Base-by-base conservation (phyloP, 53 echinoderm and acorn worm genomes). In the Mesocentrotus franciscanus region DNA sequence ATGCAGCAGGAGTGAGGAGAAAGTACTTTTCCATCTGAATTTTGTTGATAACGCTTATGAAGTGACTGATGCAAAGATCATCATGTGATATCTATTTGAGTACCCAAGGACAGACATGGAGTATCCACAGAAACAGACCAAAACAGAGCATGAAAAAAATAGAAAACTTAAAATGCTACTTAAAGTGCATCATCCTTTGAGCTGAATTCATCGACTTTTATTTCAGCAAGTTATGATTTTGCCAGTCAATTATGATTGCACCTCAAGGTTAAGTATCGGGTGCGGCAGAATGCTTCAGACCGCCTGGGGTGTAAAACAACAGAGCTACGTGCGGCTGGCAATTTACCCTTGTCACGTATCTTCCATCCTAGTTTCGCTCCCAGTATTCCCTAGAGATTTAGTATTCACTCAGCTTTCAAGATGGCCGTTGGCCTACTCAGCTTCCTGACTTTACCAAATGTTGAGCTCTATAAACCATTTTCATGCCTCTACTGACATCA, bases 141-240 rank as follows among this genome's bases (percentile, higher is more conserved):
- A 57, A 87, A 87, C 87, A 87, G 57, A 87, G n/a, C 87, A 10
- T 87, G 58, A 87, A 87, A n/a, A 87, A 87, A 59, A 87, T 87
- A 8, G 13, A 57, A 87, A 87, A 58, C 59, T 87, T 87, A 87
- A 58, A 57, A 58, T 57, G 58, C 87, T 87, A 12, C 58, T 87
- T 87, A 87, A 57, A 58, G 56, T 87, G 87, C 58, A 87, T 87
- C 56, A 87, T 87, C n/a, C 58, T 57, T 58, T 87, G 87, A 87
- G 27, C 27, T n/a, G 58, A 87, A 56, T 57, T 58, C n/a, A 57
- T 56, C 57, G 59, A 87, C 29, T 87, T 57, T 87, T 87, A n/a
- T 87, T 56, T 29, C 20, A n/a, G 39, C 24, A 84, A 84, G 14
- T 39, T 55, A 49, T 39, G 39, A 58, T 56, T 58, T 87, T 87